phyloP scores from a whole-genome alignment of 2,888 invertebrate species.

The Ectemnius continuus region DNA sequence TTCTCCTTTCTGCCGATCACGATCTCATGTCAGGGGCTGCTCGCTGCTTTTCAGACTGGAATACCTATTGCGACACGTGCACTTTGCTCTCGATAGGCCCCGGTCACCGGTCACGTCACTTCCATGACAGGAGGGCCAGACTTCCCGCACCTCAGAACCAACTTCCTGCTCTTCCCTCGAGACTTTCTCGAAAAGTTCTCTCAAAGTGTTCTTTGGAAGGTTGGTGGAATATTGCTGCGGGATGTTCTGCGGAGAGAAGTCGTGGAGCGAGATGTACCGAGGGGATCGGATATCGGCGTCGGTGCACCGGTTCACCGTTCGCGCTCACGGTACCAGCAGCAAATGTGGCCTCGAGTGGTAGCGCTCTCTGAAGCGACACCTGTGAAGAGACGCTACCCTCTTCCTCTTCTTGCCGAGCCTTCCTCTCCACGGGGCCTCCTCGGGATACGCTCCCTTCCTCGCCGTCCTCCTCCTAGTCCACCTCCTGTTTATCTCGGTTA shows the following conservation, averaged over 20 bases:
- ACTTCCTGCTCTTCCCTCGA: neutral
- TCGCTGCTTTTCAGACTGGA: neutral
- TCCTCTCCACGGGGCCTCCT: constrained; percentile 41
- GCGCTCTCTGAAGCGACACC: constrained; percentile 62
- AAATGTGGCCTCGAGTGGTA: constrained; percentile 65
- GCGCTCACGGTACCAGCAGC: constrained; percentile 65
- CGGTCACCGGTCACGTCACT: constrained; percentile 28
- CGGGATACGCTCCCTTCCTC: constrained; percentile 29
- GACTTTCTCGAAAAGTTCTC: neutral
- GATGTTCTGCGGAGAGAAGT: constrained; percentile 20
- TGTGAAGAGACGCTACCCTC: constrained; percentile 67
- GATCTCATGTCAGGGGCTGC: constrained; percentile 19
- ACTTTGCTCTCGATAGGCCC: constrained; percentile 25
- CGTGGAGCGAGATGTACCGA: constrained; percentile 33
- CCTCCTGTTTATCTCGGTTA: constrained; percentile 47
- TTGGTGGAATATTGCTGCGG: neutral
- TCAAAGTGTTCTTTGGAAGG: neutral
- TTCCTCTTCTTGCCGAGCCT: constrained; percentile 59
- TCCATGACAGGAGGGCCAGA: neutral
- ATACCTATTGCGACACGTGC: constrained; percentile 15
- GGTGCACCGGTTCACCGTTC: constrained; percentile 65
- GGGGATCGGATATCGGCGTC: constrained; percentile 51
- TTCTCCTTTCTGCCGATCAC: constrained; percentile 22
- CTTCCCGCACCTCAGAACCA: neutral
- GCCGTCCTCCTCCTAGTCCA: constrained; percentile 33